phyloP scores from a whole-genome alignment of 2,888 invertebrate genomes.

The Spicauda simplicius region DNA sequence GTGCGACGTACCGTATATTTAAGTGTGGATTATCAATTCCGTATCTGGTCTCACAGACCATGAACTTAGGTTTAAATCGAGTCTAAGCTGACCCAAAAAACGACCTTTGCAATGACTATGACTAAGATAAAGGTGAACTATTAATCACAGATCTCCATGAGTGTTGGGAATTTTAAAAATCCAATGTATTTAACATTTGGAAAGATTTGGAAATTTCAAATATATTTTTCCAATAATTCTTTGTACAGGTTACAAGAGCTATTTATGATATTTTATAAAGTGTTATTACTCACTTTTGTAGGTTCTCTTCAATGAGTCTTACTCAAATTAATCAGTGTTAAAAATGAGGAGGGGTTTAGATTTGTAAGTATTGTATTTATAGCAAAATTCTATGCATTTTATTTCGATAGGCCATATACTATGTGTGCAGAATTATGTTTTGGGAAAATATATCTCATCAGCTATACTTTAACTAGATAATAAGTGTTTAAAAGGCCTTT shows the following conservation, averaged over 20 bases:
- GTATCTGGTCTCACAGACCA: neutral
- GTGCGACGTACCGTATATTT: too few species aligned
- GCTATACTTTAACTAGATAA: constrained; percentile 2
- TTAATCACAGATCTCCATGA: neutral
- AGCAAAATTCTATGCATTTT: constrained; percentile 21
- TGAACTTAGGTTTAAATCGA: neutral
- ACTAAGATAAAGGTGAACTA: neutral
- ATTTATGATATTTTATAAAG: neutral
- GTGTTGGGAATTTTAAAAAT: neutral
- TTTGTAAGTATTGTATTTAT: constrained; percentile 9
- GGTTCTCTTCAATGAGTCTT: neutral
- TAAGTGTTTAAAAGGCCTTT: constrained; percentile 18
- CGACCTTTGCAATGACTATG: neutral
- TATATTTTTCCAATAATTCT: neutral
- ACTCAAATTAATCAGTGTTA: neutral
- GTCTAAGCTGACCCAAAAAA: neutral
- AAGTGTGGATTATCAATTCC: neutral
- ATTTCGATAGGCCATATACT: neutral
- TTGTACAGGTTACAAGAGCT: neutral
- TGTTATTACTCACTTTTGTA: neutral
- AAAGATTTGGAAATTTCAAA: neutral
- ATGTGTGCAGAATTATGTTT: neutral
- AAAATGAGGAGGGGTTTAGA: constrained; percentile 9
- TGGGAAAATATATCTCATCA: constrained; percentile 3
- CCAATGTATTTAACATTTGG: neutral